Evolutionary conservation across 2,113 vertebrate genomes (phyloP), one percentile per base, ranked within the genome.

Genomic region (Protomyctophum bolini): DNA sequence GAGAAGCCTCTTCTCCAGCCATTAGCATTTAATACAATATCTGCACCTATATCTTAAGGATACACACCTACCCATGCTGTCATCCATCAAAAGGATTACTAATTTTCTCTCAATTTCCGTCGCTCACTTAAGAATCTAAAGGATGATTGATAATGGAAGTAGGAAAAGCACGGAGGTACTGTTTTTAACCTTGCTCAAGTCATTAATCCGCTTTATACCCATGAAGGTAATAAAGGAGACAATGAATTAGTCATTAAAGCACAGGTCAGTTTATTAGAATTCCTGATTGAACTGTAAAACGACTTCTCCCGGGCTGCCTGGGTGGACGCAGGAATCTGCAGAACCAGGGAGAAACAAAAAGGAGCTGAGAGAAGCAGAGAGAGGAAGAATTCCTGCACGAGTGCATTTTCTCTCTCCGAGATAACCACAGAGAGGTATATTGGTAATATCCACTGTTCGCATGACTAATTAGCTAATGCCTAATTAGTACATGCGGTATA

Each of bases 171-270:
- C 88, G 82, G 89, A 77, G 87, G 85, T 88, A 91, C 91, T 91
- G 91, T 94, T 92, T 92, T 92, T 93, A 93, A 93, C 91, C 93
- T 92, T 91, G 89, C 87, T 92, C 81, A 89, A 92, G 90, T 91
- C 93, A 91, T 93, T 92, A 93, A 92, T 93, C 89, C 84, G 76
- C 86, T 93, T 92, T 92, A 93, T 92, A 88, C 90, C 90, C 89
- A 88, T 84, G 87, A 88, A 92, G 87, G 89, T 91, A 91, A 91
- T 93, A 91, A 93, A 93, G 89, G 86, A 89, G 91, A 90, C 91
- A 91, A 90, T 92, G 91, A 92, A 92, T 92, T 92, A 93, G 88
- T 92, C 89, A 90, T 93, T 93, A 93, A 92, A 91, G 88, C 75
- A 80, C 87, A 91, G 90, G 91, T 93, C 89, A 91, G 90, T 92